A percentile compares a stretch with the other conserved stretches of the same genome.
Conservation (phyloP, 2,113 vertebrate species). For the Uria aalge region DNA sequence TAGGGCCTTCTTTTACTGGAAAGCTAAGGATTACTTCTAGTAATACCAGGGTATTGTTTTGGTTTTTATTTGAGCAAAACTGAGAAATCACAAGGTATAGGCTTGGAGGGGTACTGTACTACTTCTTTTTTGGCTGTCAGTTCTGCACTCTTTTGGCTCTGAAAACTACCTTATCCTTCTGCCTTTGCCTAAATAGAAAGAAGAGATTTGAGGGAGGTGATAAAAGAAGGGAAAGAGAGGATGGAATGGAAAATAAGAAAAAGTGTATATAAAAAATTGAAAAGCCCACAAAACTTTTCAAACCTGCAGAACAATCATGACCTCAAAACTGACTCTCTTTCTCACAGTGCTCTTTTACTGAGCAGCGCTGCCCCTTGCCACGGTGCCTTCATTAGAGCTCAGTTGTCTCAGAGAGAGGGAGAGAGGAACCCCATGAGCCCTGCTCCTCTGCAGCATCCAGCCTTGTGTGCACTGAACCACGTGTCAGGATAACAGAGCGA, state of each 20-base stretch:
- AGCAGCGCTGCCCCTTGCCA: background rate
- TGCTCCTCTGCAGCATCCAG: background rate
- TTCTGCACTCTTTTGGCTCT: background rate
- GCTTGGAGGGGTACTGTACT: background rate
- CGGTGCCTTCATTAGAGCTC: background rate
- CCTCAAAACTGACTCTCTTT: background rate
- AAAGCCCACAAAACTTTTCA: background rate
- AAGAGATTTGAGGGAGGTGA: background rate
- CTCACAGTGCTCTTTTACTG: background rate
- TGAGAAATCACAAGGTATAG: background rate
- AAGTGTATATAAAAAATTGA: background rate
- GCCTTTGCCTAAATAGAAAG: background rate
- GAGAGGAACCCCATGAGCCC: background rate
- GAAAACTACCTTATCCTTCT: background rate
- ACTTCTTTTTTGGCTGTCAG: background rate
- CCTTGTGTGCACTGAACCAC: accelerated
- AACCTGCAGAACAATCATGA: background rate
- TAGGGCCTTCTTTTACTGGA: background rate
- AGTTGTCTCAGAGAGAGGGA: background rate
- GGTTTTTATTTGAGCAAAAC: background rate
- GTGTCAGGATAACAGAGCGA: accelerated
- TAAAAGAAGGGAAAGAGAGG: background rate
- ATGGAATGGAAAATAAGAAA: background rate
- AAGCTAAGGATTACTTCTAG: background rate
- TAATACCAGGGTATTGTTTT: background rate